Base-by-base conservation (phyloP, 2,113 vertebrate genomes). In the Psittacara wagleri region DNA sequence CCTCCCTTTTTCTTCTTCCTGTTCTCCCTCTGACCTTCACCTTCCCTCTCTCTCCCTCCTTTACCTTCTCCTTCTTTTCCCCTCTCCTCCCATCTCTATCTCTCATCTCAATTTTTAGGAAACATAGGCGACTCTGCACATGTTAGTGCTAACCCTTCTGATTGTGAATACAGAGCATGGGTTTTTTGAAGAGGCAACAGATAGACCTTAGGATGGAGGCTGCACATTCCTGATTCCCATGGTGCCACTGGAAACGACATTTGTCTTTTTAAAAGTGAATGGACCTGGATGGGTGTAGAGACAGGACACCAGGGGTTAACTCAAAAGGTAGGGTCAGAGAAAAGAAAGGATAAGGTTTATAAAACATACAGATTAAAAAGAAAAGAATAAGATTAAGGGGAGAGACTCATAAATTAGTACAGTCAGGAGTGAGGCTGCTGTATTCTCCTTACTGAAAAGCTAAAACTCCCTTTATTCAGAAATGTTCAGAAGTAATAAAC, bases 401-500 rank as follows among this genome's bases (percentile, higher is more conserved):
- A 85, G 46, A 84, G 51, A 59, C n/a, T 89, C 70, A 94, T 80
- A 94, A 93, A 96, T 96, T 76, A 46, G 67, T 83, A 70, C 44
- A 59, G 59, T n/a, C 24, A 61, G 80, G 69, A 96, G 55, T 13
- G n/a, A 73, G 66, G 70, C 64, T 66, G 69, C 54, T 62, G 51
- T 70, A 91, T 97, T 96, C 89, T 92, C 66, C 72, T 94, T 31
- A 35, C 51, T 94, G 82, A 90, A 93, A 96, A 96, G 70, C 88
- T 80, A 83, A 83, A 57, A 75, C 66, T 83, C 9, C 64, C 49
- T 76, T 94, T 92, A 83, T 95, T 93, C 89, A 89, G 85, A 91
- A 81, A 90, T 88, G 86, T 96, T 94, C 83, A 91, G 69, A 93
- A 77, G 91, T 83, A 94, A 91, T 96, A 96, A 96, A 88, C 44